phyloP scores from a whole-genome alignment of 35 echinoderm and acorn worm genomes.

The Stichopus chloronotus region DNA sequence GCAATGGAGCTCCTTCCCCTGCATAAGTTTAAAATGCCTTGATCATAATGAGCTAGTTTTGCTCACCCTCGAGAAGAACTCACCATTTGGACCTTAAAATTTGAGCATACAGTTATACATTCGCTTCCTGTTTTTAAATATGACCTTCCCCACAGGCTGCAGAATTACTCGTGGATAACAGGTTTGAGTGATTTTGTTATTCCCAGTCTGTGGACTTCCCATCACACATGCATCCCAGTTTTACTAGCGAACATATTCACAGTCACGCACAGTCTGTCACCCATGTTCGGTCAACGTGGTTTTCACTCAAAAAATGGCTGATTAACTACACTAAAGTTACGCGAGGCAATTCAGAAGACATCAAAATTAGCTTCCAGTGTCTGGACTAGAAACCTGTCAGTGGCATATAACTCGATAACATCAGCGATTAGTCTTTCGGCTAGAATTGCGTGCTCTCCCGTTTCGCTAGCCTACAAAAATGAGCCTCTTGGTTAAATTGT shows the following conservation, averaged over 20 bases:
- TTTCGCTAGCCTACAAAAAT: background rate
- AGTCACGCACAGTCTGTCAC: slow-evolving; percentile 29
- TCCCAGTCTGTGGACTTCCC: background rate
- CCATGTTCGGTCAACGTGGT: background rate
- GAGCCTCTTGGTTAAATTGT: background rate
- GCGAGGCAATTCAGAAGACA: slow-evolving; percentile 17
- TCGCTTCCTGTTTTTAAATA: background rate
- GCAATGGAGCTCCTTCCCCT: too few species aligned
- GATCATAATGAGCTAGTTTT: background rate
- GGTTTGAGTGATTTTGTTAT: background rate
- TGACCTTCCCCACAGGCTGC: background rate
- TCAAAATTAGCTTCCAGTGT: slow-evolving; percentile 49
- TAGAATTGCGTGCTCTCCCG: background rate
- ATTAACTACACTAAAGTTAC: slow-evolving; percentile 41
- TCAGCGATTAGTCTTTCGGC: slow-evolving; percentile 10
- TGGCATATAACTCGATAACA: slow-evolving; percentile 32
- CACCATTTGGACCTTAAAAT: background rate
- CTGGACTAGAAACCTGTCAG: slow-evolving; percentile 11
- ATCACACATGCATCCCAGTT: background rate
- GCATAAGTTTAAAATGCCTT: too few species aligned
- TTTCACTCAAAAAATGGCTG: slow-evolving; percentile 36
- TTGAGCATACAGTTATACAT: background rate
- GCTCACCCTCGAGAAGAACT: background rate
- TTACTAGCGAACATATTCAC: slow-evolving; percentile 2
- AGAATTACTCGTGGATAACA: background rate